Evolutionary conservation across 2,113 vertebrate species (phyloP), one percentile per base, ranked within the genome.

Genomic region (Rynchops niger): DNA sequence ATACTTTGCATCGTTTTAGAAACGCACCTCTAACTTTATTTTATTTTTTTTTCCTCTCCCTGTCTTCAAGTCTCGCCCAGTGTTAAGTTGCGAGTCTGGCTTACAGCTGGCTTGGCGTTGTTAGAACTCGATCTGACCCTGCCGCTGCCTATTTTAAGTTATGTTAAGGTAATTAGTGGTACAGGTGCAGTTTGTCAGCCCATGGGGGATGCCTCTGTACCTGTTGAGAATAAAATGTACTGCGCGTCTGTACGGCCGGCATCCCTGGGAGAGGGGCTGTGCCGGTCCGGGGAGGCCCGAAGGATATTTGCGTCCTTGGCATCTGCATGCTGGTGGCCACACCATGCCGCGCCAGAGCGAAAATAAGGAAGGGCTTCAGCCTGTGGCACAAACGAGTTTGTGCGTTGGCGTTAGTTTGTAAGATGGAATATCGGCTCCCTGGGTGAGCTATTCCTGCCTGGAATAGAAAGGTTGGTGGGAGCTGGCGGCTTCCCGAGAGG

Each of bases 231-330:
- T 52, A 3, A 58, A 59, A 34, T 43, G 18, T 0, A 1, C 4
- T 4, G 11, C 32, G 1, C 2, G 0, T 9, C 56, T n/a, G 0
- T 72, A 18, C 3, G 10, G 53, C 30, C 56, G 0, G 10, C 92
- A 55, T 70, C 71, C 40, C 43, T 34, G 73, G 34, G 52, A 80
- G 79, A 30, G 56, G 34, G 52, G 18, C 65, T 34, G 53, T 20
- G 14, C 15, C 0, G 2, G 19, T 9, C 27, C 34, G 36, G 36
- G 61, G 20, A 0, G 32, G 70, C 78, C 78, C 3, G 55, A 0
- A 38, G 59, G 36, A 3, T 93, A 78, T 87, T 58, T 55, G 40
- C 86, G 25, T 80, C 62, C 7, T 84, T 30, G 43, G 67, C 87
- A 29, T 81, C 80, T 47, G 61, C 30, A 27, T 7, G 2, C 72